These are phyloP conservation scores for Drosophila paulistorum DNA, from an alignment of 1,140 invertebrate genomes.

Conservation along the genomic window DNA sequence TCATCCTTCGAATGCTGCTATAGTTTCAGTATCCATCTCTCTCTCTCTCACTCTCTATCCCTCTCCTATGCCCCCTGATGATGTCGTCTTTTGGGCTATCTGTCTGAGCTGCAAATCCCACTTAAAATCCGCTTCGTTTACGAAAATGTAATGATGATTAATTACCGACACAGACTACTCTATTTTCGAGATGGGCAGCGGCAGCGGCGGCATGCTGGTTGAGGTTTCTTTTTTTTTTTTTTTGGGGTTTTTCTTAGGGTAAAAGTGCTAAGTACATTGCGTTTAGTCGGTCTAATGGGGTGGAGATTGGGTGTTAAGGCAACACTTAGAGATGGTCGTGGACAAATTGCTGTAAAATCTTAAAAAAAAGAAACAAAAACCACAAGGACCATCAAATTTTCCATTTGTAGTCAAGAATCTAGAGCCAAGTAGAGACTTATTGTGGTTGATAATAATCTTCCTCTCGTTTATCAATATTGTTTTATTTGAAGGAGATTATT, in stretches of 20 bases:
- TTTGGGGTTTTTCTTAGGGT: constrained; percentile 30
- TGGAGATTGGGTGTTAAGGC: background rate
- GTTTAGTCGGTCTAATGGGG: constrained; percentile 13
- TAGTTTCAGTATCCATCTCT: constrained; percentile 12
- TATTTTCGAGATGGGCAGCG: constrained; percentile 15
- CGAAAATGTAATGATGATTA: constrained; percentile 82
- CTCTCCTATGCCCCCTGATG: background rate
- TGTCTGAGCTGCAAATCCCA: constrained; percentile 76
- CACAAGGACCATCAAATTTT: background rate
- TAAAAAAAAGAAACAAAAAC: background rate
- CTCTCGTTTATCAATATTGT: background rate
- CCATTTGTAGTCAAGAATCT: background rate
- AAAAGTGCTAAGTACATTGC: constrained; percentile 68
- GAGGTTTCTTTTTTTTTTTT: constrained; percentile 44
- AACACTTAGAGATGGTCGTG: background rate
- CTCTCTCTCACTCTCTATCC: background rate
- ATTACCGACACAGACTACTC: constrained; percentile 59
- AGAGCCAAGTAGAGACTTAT: no score
- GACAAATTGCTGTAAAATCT: constrained; percentile 4
- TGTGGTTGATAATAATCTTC: no score
- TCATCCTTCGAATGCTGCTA: background rate
- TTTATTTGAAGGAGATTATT: background rate
- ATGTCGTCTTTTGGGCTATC: constrained; percentile 18
- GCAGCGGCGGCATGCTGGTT: constrained; percentile 49
- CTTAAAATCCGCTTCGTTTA: constrained; percentile 80